Conservation (phyloP, 2,888 invertebrate genomes). For the Torymus texanus region DNA sequence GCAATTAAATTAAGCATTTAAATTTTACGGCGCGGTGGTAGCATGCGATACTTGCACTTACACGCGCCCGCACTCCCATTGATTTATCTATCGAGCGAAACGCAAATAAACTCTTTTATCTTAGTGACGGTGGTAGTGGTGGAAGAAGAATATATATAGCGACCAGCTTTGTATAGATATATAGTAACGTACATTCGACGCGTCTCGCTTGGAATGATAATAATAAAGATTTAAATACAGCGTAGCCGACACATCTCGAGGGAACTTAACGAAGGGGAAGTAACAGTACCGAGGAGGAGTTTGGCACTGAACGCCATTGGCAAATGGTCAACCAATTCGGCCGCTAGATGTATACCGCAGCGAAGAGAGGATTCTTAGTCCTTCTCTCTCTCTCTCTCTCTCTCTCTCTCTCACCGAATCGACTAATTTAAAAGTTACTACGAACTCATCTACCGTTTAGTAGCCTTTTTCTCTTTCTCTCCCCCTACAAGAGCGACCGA, state of each 20-base stretch:
- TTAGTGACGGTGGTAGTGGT: neutral
- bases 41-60: too few relatives aligned
- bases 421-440: constrained; percentile 67
- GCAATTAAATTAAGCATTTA: constrained; percentile 51
- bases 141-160: neutral
- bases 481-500: too few relatives aligned
- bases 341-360: too few relatives aligned
- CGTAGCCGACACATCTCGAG: neutral
- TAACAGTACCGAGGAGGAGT: neutral
- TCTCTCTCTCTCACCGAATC: constrained; percentile 46
- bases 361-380: neutral
- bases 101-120: constrained; percentile 37
- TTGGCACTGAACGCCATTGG: neutral
- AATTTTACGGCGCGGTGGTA: constrained; percentile 25
- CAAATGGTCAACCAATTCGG: neutral
- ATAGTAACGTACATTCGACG: neutral
- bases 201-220: neutral
- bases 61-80: neutral
- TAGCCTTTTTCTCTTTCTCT: constrained; percentile 26
- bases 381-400: neutral
- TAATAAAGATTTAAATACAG: constrained; percentile 5
- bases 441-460: constrained; percentile 65
- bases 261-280: constrained; percentile 24
- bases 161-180: neutral
- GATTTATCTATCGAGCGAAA: constrained; percentile 28